Evolutionary conservation across 2,797 vertebrate genomes (phyloP), one percentile per base, ranked within the genome.

Genomic region (Clarias platycephalus): DNA sequence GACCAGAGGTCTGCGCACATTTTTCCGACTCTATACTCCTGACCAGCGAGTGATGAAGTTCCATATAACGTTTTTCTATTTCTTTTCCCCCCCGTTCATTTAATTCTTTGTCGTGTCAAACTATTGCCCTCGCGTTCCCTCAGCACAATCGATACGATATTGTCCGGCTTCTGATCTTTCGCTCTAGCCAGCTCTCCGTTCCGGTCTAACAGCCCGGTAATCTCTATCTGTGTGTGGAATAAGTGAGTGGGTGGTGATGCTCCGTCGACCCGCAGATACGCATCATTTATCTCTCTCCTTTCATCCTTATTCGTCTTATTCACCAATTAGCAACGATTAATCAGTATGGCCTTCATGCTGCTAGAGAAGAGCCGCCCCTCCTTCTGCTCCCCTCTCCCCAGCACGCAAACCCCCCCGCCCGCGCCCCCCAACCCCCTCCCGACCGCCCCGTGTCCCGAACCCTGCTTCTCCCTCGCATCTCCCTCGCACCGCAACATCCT

Each of bases 301-400:
- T 90, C 79, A 87, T 86, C 86, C 78, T 85, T 40, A 81, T 86
- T 85, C 78, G 85, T 86, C 83, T 89, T 64, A 78, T 85, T 84
- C 81, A 86, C 84, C 88, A 90, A 86, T 90, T 90, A 89, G 85
- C 85, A 78, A 31, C 86, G 82, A 87, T 88, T 87, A 88, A 81
- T 88, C 83, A 83, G 82, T 83, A 81, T 85, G 68, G 80, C 85
- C 85, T 83, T 87, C 86, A 85, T 83, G 70, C 82, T 83, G 80
- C 68, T 75, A 85, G 79, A 64, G 55, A 70, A 71, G 63, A n/a
- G 44, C 55, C 40, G 20, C 71, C 34, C 76, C 37, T 5, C 53
- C 28, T 7, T 24, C 12, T 49, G 37, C 49, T 24, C 22, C 57
- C 34, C 40, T 49, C n/a, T 74, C 62, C 78, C 3, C 24, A 57